A percentile compares a stretch with the other conserved stretches of the same genome.
These are phyloP conservation scores for Trimorus sp. DNA, from an alignment of 2,888 invertebrate species.

Conservation along the genomic window DNA sequence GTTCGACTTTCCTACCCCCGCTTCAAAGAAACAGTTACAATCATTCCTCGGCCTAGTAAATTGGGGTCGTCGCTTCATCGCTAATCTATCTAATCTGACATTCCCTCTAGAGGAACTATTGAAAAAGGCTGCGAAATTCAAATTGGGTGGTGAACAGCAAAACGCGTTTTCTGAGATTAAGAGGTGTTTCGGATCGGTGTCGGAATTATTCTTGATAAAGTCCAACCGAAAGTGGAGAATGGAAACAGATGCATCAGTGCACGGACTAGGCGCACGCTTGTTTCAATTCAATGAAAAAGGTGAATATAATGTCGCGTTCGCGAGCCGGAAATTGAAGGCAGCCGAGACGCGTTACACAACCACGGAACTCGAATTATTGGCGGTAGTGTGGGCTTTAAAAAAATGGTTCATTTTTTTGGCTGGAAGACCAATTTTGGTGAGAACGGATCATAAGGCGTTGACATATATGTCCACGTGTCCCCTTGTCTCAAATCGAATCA, in stretches of 20 bases:
- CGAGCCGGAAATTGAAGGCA: not conserved
- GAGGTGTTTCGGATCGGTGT: not conserved
- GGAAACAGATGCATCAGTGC: not conserved
- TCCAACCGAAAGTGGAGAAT: not conserved
- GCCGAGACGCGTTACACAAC: constrained; percentile 3
- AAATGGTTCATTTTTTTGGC: not conserved
- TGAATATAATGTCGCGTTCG: too few species aligned
- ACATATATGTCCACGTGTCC: too few species aligned
- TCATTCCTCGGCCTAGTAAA: not conserved
- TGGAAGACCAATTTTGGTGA: not conserved
- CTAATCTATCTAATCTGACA: not conserved
- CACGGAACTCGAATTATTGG: not conserved
- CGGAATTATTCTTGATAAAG: not conserved
- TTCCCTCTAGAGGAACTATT: not conserved
- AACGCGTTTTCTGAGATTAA: not conserved
- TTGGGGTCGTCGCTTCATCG: not conserved
- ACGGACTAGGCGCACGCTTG: not conserved
- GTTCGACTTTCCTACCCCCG: too few species aligned
- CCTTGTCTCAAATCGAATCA: too few species aligned
- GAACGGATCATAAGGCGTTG: too few species aligned
- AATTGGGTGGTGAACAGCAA: not conserved
- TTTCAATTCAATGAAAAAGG: not conserved
- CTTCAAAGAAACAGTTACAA: not conserved
- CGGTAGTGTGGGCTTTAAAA: not conserved
- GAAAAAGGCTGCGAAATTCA: not conserved